Conservation (phyloP, 2,113 vertebrate genomes). For the Sapayoa aenigma region DNA sequence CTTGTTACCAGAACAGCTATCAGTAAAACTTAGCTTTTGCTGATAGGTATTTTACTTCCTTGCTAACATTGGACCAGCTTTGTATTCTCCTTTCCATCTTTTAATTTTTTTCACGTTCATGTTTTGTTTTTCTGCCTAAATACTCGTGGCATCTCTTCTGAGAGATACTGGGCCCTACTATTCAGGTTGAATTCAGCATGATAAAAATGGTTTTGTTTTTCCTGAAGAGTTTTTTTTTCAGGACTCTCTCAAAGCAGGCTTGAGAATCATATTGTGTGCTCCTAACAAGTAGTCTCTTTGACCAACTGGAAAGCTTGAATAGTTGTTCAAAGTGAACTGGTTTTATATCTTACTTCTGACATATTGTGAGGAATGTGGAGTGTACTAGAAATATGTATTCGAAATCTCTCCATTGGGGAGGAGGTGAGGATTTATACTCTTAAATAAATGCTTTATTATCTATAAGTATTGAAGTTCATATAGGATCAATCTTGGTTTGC, state of each 20-base stretch:
- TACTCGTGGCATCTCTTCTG: neutral
- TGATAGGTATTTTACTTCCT: neutral
- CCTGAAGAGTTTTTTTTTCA: neutral
- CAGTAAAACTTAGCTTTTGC: neutral
- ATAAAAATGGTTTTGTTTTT: neutral
- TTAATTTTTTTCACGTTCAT: neutral
- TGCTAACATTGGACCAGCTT: neutral
- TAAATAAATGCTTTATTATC: neutral
- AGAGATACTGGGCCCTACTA: neutral
- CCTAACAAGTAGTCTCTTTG: neutral
- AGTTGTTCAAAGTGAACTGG: neutral
- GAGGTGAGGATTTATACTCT: neutral
- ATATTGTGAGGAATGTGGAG: neutral
- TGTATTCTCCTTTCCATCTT: neutral
- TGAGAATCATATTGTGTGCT: neutral
- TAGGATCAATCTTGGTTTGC: neutral
- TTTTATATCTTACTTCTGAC: neutral
- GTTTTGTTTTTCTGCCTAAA: neutral
- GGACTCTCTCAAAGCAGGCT: neutral
- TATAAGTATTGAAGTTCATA: neutral
- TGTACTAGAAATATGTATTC: neutral
- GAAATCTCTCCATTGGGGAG: neutral
- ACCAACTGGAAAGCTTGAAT: rapidly evolving
- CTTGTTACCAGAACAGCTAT: neutral
- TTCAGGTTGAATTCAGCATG: neutral